phyloP scores from a whole-genome alignment of 2,888 invertebrate species.

The Tenodera sinensis region DNA sequence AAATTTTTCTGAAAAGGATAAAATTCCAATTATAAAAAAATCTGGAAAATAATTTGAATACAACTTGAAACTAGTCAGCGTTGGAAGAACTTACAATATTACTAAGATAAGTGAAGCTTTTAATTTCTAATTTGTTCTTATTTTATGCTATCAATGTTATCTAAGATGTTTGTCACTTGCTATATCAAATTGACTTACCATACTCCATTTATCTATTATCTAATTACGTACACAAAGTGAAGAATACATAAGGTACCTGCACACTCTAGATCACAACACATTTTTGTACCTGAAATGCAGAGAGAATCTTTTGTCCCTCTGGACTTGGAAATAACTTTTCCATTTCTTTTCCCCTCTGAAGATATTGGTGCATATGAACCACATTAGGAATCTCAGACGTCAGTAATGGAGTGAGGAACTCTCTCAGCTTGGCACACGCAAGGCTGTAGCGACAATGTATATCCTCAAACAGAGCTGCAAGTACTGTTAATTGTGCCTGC shows the following conservation, averaged over 20 bases:
- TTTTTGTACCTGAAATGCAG: conserved; percentile 51
- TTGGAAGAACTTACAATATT: too few relatives aligned
- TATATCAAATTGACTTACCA: too few relatives aligned
- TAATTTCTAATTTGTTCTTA: too few relatives aligned
- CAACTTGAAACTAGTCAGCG: too few relatives aligned
- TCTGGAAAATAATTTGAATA: too few relatives aligned
- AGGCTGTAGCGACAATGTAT: conserved; percentile 77
- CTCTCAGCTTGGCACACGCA: conserved; percentile 78
- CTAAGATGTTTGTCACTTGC: too few relatives aligned
- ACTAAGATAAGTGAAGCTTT: too few relatives aligned
- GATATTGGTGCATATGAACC: conserved; percentile 78
- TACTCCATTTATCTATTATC: not conserved
- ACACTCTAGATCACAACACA: not conserved
- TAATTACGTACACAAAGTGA: not conserved
- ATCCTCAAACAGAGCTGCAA: conserved; percentile 71
- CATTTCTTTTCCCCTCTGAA: conserved; percentile 57
- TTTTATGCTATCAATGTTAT: too few relatives aligned
- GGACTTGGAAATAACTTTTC: conserved; percentile 50
- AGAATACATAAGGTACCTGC: not conserved
- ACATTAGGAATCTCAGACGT: conserved; percentile 78
- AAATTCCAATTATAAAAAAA: too few relatives aligned
- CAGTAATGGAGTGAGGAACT: conserved; percentile 71
- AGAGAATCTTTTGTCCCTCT: conserved; percentile 50
- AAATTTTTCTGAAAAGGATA: too few relatives aligned
- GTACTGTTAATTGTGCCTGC: conserved; percentile 58